Percentiles rank a stretch among this genome's conserved stretches.
These are phyloP conservation scores for Idaea dimidiata DNA, from an alignment of 2,888 invertebrate genomes.

Conservation along the genomic window DNA sequence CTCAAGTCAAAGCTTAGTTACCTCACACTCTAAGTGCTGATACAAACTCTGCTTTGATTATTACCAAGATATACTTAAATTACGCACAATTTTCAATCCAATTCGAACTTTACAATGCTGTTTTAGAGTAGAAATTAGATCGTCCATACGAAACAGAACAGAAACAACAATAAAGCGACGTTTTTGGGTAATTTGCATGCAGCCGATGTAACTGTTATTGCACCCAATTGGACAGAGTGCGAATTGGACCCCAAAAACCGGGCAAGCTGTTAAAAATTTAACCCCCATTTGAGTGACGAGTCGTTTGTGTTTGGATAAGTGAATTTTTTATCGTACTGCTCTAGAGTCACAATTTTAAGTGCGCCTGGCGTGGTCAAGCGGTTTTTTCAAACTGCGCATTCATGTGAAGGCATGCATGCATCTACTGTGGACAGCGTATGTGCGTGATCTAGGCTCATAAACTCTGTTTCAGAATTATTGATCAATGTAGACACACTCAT, in stretches of 20 bases:
- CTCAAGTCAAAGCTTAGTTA: background rate
- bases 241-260: conserved; percentile 24
- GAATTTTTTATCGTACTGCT: conserved; percentile 21
- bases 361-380: background rate
- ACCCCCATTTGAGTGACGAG: conserved; percentile 24
- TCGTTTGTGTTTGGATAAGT: conserved; percentile 19
- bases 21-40: background rate
- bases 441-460: background rate
- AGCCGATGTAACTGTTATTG: conserved; percentile 30
- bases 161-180: conserved; percentile 2
- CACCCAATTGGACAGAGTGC: conserved; percentile 29
- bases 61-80: background rate
- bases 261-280: conserved; percentile 29
- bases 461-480: too few species aligned
- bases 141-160: background rate
- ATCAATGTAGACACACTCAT: too few species aligned
- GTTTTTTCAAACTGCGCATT: background rate
- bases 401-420: background rate
- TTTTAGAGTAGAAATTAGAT: background rate
- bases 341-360: background rate
- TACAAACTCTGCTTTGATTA: background rate
- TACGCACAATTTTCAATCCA: background rate
- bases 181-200: conserved; percentile 27
- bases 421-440: background rate
- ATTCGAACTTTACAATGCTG: background rate